Base-by-base conservation (phyloP, 2,888 invertebrate genomes). In the Drosophila ustulata region DNA sequence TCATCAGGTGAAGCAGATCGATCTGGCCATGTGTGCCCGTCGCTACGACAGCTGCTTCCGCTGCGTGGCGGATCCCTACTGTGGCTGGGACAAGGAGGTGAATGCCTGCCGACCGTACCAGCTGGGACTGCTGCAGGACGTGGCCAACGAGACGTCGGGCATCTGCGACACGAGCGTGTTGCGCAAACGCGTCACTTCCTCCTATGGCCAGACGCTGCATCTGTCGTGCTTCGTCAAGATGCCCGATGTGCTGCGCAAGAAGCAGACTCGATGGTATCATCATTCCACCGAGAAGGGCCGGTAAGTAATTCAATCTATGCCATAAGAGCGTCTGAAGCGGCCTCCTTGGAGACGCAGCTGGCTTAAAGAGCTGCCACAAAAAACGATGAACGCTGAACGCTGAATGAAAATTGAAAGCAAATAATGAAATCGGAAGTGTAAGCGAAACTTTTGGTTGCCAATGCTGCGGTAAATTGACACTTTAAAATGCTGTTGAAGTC, bases 1-100 rank as follows among this genome's bases (percentile, higher is more conserved):
- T 92, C 95, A 95, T 84, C 94, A 96, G 80, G 96, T 98, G 55
- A 95, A 97, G 70, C 98, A 98, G 93, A 95, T 98, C 77, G 96
- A 97, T 89, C 93, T 98, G 80, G 96, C 97, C 69, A 95, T 98
- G 94, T 98, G 98, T 91, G 96, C 96, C 66, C 94, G 96, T 49
- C 95, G 98, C 80, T 98, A 98, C 93, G 97, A 97, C 93, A 97
- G 97, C 89, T 98, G 98, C 91, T 94, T 97, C 82, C 94, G 97
- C 57, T 98, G 98, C 93, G 97, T 98, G 9, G 95, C 97, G 87
- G 98, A 98, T 93, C 98, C 98, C 0, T 98, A 98, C 92, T 98
- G 98, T 91, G 98, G 98, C 39, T 98, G 98, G 98, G 98, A 98
- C 91, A 95, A 97, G 82, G 97, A 98, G 78, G 95, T 95, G 23